phyloP scores from a whole-genome alignment of 1,140 invertebrate genomes.

The Zaprionus ghesquierei region DNA sequence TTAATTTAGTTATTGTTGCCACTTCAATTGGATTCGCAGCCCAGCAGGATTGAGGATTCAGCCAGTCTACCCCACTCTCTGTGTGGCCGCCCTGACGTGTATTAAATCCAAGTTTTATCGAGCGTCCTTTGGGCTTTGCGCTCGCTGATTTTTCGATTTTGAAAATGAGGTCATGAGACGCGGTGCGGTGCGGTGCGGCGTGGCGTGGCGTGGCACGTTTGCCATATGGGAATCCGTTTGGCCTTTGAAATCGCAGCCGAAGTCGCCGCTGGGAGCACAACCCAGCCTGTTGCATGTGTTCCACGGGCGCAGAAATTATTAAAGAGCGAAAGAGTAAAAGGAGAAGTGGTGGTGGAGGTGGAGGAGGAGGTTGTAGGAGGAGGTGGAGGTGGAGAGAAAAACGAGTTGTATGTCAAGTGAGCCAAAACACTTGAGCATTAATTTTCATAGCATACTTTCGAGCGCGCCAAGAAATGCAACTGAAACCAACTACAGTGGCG shows the following conservation, averaged over 20 bases:
- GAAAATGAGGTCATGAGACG: slow-evolving; percentile 11
- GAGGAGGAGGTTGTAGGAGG: too few relatives aligned
- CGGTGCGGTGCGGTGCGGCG: too few relatives aligned
- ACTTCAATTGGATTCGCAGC: slow-evolving; percentile 60
- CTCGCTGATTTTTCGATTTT: slow-evolving; percentile 75
- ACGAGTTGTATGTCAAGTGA: neutral
- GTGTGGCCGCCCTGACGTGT: slow-evolving; percentile 14
- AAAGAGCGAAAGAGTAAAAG: neutral
- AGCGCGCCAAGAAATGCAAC: neutral
- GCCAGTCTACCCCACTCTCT: slow-evolving; percentile 3
- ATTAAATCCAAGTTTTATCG: slow-evolving; percentile 73
- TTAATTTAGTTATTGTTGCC: slow-evolving; percentile 78
- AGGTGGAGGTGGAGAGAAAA: neutral
- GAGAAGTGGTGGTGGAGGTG: neutral
- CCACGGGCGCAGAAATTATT: neutral
- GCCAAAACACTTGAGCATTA: neutral
- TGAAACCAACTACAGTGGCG: neutral
- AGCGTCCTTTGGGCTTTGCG: slow-evolving; percentile 73
- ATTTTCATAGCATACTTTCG: neutral
- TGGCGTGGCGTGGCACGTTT: slow-evolving; percentile 57
- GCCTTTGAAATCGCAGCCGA: slow-evolving; percentile 59
- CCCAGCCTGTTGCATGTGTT: slow-evolving; percentile 27
- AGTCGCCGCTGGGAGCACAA: slow-evolving; percentile 29
- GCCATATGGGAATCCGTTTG: slow-evolving; percentile 65
- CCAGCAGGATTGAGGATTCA: slow-evolving; percentile 14